Evolutionary conservation across 2,888 invertebrate species (phyloP), one percentile per base, ranked within the genome.

Genomic region (Apantesis nais): DNA sequence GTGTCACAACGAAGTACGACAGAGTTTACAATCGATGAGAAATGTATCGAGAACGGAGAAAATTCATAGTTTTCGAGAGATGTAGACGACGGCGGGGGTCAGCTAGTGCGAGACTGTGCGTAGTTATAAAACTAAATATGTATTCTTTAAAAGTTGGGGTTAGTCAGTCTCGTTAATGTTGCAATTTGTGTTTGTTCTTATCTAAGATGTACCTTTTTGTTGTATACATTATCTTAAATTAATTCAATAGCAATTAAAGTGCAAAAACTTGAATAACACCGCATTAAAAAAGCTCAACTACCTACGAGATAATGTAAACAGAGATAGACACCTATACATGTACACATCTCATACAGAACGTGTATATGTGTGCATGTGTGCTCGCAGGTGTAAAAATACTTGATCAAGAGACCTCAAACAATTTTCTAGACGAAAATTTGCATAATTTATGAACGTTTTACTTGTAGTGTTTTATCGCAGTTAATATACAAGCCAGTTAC

Each of bases 391-490:
- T 66, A 74, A 78, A 72, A 64, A 68, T 78, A 77, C 67, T 73
- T 29, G 66, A 52, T 66, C 61, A 72, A 69, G 58, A 68, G 73
- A 75, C 62, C 16, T 58, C 58, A 34, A 64, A 66, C 65, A 76
- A 80, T 78, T 75, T 76, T 68, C 22, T 41, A 19, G n/a, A 55
- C 39, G 58, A 66, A 66, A 52, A 48, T 68, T 68, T 73, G 66
- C n/a, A 68, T 74, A 74, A 78, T 67, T 71, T 22, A 60, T 41
- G 55, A 16, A 44, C 58, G 31, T 44, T 71, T 62, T 29, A 58
- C 39, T 64, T 48, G 44, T n/a, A 12, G 52, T n/a, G 11, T 55
- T 48, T 48, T 48, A 39, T 41, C n/a, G 55, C 14, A 29, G n/a
- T 29, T 66, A 64, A 60, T 34, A 61, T 44, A 69, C 37, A 65